Conservation (phyloP, 2,113 vertebrate species). For the Nipponia nippon region DNA sequence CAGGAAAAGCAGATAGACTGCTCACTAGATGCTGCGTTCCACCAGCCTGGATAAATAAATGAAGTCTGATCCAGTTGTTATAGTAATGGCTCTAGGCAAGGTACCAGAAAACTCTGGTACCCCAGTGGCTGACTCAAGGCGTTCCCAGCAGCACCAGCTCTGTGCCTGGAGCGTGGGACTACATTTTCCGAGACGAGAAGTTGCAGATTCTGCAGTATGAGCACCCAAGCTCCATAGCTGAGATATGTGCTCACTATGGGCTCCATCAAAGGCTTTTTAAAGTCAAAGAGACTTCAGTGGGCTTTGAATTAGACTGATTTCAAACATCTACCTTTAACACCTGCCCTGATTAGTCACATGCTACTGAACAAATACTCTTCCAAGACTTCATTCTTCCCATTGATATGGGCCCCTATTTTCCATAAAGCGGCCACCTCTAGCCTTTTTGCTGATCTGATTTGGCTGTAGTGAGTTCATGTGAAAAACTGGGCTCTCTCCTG, state of each 20-base stretch:
- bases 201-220: background rate
- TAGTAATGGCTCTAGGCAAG: background rate
- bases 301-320: background rate
- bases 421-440: background rate
- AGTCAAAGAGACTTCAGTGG: background rate
- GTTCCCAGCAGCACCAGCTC: background rate
- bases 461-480: background rate
- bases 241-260: accelerated
- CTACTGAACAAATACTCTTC: background rate
- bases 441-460: background rate
- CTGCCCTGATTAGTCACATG: background rate
- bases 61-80: background rate
- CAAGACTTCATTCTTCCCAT: background rate
- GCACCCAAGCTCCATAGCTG: background rate
- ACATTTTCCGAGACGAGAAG: background rate
- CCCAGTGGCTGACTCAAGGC: background rate
- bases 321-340: background rate
- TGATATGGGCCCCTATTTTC: background rate
- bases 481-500: background rate
- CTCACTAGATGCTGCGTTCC: background rate
- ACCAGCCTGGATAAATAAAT: background rate
- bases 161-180: background rate
- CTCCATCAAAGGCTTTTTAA: background rate
- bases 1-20: background rate
- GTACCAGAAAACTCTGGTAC: background rate